phyloP scores from a whole-genome alignment of 1,140 invertebrate species.

The Brachionus paranguensis region DNA sequence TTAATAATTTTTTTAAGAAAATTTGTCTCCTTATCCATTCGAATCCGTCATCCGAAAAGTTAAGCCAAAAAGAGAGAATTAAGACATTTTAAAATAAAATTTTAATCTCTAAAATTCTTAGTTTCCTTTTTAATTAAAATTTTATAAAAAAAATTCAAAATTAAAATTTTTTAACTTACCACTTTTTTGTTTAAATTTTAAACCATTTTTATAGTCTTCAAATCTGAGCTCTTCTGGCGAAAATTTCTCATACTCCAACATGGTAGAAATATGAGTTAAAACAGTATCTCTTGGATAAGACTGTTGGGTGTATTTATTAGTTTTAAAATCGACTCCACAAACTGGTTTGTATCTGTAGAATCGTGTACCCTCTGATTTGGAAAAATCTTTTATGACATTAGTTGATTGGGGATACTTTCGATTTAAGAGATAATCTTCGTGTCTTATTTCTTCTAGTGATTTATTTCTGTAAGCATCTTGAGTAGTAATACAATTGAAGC shows the following conservation, averaged over 20 bases:
- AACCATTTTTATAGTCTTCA: neutral
- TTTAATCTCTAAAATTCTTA: too few relatives aligned
- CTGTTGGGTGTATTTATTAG: neutral
- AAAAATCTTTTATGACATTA: neutral
- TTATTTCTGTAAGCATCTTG: neutral
- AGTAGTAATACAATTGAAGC: neutral
- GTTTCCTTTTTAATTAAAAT: too few relatives aligned
- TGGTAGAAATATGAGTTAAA: neutral
- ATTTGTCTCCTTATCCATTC: too few relatives aligned
- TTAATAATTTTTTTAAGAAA: too few relatives aligned
- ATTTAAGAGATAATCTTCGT: conserved; percentile 1
- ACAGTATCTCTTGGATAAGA: neutral
- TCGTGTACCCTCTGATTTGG: neutral
- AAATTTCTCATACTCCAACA: conserved; percentile 17
- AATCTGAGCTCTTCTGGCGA: conserved; percentile 10
- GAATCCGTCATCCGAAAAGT: too few relatives aligned
- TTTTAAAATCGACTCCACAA: neutral
- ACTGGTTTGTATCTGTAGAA: neutral
- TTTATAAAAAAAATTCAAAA: too few relatives aligned
- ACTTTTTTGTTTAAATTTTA: neutral
- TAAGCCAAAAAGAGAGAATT: too few relatives aligned
- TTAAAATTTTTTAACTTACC: neutral
- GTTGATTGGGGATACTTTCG: neutral
- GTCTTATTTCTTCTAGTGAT: conserved; percentile 11
- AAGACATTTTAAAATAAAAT: too few relatives aligned